Evolutionary conservation across 1,140 invertebrate genomes (phyloP).

Genomic region (Lepidurus packardi): DNA sequence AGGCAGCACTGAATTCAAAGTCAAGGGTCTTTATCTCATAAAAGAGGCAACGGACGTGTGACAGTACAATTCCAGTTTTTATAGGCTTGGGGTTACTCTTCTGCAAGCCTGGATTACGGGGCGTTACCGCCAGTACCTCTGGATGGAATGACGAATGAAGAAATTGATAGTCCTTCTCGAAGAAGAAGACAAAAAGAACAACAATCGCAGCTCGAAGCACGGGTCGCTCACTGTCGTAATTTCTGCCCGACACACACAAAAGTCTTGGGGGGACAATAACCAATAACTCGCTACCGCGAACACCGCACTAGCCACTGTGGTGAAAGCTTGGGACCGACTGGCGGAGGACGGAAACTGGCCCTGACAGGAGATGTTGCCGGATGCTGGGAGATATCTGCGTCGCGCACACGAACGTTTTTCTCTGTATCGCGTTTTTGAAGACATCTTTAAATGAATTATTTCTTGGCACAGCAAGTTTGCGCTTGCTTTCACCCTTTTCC

Average conservation of each 20-base stretch:
- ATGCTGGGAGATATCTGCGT: background rate
- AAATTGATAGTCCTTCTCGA: constrained; percentile 3
- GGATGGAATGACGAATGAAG: constrained; percentile 1
- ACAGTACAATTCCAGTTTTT: constrained; percentile 11
- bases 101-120: background rate
- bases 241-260: background rate
- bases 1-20: background rate
- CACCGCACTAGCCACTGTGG: background rate
- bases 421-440: background rate
- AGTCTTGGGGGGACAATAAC: background rate
- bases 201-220: background rate
- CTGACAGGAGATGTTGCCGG: background rate
- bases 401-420: background rate
- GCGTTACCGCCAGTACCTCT: background rate
- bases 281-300: background rate
- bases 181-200: background rate
- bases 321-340: background rate
- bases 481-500: too few species aligned
- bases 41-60: background rate
- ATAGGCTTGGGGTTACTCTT: background rate
- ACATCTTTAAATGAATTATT: background rate
- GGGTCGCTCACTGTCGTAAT: background rate
- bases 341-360: background rate
- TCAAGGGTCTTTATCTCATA: background rate
- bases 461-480: background rate